These are phyloP conservation scores for Tipula lateralis DNA, from an alignment of 2,888 invertebrate genomes.

Conservation along the genomic window DNA sequence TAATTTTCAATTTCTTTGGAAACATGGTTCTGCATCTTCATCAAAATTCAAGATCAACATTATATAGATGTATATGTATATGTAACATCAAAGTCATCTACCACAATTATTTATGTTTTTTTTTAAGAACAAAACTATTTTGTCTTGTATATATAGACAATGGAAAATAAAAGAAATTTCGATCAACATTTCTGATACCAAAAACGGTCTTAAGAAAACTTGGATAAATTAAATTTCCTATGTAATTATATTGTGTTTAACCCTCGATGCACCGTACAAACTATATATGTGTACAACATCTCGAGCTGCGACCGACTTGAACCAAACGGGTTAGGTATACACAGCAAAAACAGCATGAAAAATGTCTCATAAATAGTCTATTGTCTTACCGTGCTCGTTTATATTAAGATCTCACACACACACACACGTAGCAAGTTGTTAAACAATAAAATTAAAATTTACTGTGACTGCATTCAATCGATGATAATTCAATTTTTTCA, in stretches of 20 bases:
- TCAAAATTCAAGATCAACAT: background rate
- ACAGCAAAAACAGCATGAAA: background rate
- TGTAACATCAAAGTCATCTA: conserved; percentile 15
- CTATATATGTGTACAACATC: too few relatives aligned
- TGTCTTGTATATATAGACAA: background rate
- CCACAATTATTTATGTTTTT: background rate
- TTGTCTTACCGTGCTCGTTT: background rate
- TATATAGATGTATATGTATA: background rate
- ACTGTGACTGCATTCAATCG: background rate
- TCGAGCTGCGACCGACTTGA: background rate
- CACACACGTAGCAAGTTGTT: background rate
- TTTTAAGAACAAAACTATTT: background rate
- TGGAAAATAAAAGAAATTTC: background rate
- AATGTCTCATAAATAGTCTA: background rate
- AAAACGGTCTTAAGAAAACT: conserved; percentile 24
- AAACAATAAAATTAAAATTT: background rate
- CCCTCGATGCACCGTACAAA: background rate
- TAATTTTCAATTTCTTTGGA: conserved; percentile 1
- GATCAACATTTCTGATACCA: conserved; percentile 19
- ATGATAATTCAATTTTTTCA: background rate
- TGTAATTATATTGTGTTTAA: background rate
- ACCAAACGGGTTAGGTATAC: background rate
- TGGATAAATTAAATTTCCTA: conserved; percentile 1
- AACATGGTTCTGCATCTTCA: background rate
- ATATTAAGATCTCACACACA: background rate